These are phyloP conservation scores for Saccostrea glomerata DNA, from an alignment of 1,140 invertebrate species.

Conservation along the genomic window DNA sequence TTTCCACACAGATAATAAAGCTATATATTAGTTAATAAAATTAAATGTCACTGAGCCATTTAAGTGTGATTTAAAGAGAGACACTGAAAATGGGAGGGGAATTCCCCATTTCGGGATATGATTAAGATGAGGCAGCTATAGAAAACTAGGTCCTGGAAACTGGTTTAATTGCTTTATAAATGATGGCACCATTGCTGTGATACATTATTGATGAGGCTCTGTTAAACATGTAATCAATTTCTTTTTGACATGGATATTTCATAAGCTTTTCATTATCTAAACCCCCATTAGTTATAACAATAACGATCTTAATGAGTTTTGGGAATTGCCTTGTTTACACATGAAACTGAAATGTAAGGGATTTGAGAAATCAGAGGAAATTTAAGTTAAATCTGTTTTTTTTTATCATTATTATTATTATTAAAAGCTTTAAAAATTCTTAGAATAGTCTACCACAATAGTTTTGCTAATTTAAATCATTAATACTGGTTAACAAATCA, in stretches of 20 bases:
- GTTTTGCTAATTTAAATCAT: too few relatives aligned
- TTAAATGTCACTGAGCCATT: neutral
- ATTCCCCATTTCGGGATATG: neutral
- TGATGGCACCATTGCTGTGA: neutral
- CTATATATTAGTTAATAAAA: neutral
- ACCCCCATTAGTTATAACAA: neutral
- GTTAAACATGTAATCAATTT: neutral
- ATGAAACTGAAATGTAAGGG: too few relatives aligned
- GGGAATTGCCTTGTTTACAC: too few relatives aligned
- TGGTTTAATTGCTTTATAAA: neutral
- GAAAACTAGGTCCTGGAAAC: neutral
- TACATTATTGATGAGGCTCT: neutral
- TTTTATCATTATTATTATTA: too few relatives aligned
- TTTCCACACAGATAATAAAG: neutral
- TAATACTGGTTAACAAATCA: too few relatives aligned
- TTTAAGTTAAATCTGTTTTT: too few relatives aligned
- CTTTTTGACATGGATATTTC: neutral
- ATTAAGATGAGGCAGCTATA: neutral
- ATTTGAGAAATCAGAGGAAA: too few relatives aligned
- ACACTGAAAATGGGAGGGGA: neutral
- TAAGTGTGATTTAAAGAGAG: neutral
- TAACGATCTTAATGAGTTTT: neutral
- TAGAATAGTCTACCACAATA: too few relatives aligned
- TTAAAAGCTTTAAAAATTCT: too few relatives aligned
- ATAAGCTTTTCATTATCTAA: neutral